Conservation (phyloP, 2,888 invertebrate genomes). For the Callimorpha dominula region DNA sequence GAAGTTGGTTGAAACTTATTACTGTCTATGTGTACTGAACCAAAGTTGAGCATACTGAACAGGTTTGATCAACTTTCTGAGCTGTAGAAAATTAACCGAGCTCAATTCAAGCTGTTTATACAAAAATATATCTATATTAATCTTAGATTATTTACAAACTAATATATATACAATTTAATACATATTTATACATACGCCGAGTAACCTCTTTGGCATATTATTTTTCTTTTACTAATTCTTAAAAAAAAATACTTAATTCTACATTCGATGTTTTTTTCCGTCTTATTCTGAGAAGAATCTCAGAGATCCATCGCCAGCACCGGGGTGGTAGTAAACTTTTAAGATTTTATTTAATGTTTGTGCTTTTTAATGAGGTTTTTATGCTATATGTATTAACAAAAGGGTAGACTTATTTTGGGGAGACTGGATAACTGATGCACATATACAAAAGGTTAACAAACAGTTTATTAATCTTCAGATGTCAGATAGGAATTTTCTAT, state of each 20-base stretch:
- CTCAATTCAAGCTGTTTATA: background rate
- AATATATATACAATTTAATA: slow-evolving; percentile 45
- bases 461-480: background rate
- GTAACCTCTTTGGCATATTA: slow-evolving; percentile 77
- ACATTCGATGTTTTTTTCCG: background rate
- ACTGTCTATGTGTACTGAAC: background rate
- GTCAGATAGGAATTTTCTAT: background rate
- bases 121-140: slow-evolving; percentile 11
- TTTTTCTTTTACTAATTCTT: slow-evolving; percentile 44
- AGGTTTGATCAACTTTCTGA: background rate
- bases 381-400: background rate
- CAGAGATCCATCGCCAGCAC: background rate
- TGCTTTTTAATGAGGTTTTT: no score
- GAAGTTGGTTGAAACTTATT: background rate
- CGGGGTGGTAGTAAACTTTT: background rate
- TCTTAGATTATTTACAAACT: slow-evolving; percentile 30
- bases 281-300: background rate
- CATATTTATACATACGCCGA: slow-evolving; percentile 66
- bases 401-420: background rate
- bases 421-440: no score
- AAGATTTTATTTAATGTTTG: background rate
- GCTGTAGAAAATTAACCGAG: background rate
- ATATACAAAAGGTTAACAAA: no score
- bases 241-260: background rate
- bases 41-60: background rate